Percentiles rank a stretch among this genome's conserved stretches.
Conservation (phyloP, 1,140 invertebrate genomes). For the Tribolium castaneum region DNA sequence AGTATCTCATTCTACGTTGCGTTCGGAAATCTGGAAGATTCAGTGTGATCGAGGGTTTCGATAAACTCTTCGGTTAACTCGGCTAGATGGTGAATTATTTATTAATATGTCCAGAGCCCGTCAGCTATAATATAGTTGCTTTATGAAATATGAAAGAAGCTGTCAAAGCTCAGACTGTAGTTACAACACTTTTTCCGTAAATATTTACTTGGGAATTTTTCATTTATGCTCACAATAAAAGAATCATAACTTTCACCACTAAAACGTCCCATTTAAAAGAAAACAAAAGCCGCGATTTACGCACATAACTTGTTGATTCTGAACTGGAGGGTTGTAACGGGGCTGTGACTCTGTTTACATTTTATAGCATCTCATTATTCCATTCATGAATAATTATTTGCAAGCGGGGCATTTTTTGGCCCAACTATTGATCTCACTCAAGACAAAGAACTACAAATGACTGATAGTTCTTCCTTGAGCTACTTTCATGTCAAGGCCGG, state of each 20-base stretch:
- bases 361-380: conserved; percentile 5
- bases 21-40: neutral
- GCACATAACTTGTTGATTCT: conserved; percentile 17
- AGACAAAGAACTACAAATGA: conserved; percentile 7
- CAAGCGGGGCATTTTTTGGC: neutral
- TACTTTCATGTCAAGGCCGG: conserved; percentile 1
- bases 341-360: conserved; percentile 7
- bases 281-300: conserved; percentile 4
- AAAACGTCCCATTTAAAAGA: neutral
- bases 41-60: neutral
- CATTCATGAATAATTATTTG: conserved; percentile 25
- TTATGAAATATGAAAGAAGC: neutral
- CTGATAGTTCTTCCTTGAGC: neutral
- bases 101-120: neutral
- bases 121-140: neutral
- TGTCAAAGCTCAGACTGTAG: neutral
- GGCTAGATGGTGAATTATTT: conserved; percentile 6
- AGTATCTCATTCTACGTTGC: neutral
- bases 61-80: neutral
- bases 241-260: neutral
- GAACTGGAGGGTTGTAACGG: neutral
- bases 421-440: neutral
- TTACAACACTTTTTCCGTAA: neutral
- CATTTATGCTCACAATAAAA: neutral
- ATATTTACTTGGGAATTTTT: neutral